A percentile compares a stretch with the other conserved stretches of the same genome.
phyloP scores from a whole-genome alignment of 2,113 vertebrate species.

The Prunella himalayana region DNA sequence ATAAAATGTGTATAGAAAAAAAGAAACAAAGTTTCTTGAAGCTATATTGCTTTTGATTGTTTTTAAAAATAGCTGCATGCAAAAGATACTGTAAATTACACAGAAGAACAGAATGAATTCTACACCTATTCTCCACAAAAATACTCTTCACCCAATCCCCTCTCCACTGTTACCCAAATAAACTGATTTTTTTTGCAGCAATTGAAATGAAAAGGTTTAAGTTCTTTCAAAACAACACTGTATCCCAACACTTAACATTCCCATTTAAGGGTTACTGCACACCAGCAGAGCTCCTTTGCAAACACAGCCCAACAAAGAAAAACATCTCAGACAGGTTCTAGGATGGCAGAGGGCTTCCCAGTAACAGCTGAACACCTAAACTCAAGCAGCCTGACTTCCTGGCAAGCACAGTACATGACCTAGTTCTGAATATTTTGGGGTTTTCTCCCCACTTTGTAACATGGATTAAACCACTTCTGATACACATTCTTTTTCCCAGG shows the following conservation, averaged over 20 bases:
- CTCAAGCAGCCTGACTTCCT: neutral
- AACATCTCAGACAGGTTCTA: neutral
- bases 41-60: neutral
- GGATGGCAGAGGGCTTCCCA: neutral
- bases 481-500: neutral
- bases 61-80: neutral
- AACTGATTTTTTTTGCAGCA: neutral
- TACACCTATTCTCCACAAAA: neutral
- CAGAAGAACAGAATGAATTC: neutral
- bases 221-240: neutral
- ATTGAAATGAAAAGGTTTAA: neutral
- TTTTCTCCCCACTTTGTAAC: fast-evolving
- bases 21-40: neutral
- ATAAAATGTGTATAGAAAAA: neutral
- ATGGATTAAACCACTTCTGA: neutral
- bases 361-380: neutral
- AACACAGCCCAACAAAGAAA: neutral
- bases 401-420: neutral
- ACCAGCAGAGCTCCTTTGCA: neutral
- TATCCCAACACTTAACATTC: neutral
- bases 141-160: neutral
- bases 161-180: neutral
- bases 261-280: neutral
- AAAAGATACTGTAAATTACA: neutral
- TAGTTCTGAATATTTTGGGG: neutral